These are phyloP conservation scores for Pediacus dermestoides DNA, from an alignment of 2,888 invertebrate species.

Conservation along the genomic window DNA sequence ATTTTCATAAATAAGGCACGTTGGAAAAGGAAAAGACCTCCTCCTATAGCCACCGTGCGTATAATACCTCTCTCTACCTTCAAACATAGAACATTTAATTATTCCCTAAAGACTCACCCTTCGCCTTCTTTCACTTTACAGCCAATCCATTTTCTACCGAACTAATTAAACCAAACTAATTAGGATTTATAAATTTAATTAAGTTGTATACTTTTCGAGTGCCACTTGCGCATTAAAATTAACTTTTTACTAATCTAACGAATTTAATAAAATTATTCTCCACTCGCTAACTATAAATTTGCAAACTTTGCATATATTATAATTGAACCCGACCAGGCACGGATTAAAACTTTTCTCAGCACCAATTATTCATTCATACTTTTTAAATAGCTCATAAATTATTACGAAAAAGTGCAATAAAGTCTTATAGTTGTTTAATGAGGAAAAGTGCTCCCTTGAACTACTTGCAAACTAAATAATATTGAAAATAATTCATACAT, in stretches of 20 bases:
- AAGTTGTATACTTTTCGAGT: slow-evolving; percentile 15
- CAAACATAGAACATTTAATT: slow-evolving; percentile 20
- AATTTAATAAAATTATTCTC: no score
- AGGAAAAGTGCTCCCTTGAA: no score
- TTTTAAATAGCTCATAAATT: no score
- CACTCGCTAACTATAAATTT: no score
- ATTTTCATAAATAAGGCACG: slow-evolving; percentile 22
- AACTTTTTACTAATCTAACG: slow-evolving; percentile 7
- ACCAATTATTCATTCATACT: no score
- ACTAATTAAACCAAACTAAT: slow-evolving; percentile 19
- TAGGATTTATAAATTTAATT: slow-evolving; percentile 20
- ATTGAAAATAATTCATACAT: no score
- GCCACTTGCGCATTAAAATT: slow-evolving; percentile 5
- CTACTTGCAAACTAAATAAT: no score
- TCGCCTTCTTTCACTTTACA: slow-evolving; percentile 13
- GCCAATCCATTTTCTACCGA: slow-evolving; percentile 15
- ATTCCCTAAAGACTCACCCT: slow-evolving; percentile 16
- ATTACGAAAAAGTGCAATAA: no score
- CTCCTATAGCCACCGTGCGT: slow-evolving; percentile 4
- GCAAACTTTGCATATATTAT: no score
- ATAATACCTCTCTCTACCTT: slow-evolving; percentile 6
- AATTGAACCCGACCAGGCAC: no score
- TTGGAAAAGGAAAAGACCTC: neutral
- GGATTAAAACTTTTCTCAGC: no score
- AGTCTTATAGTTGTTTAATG: no score